Conservation (phyloP, 2,888 invertebrate species). For the Aspidiotus destructor region DNA sequence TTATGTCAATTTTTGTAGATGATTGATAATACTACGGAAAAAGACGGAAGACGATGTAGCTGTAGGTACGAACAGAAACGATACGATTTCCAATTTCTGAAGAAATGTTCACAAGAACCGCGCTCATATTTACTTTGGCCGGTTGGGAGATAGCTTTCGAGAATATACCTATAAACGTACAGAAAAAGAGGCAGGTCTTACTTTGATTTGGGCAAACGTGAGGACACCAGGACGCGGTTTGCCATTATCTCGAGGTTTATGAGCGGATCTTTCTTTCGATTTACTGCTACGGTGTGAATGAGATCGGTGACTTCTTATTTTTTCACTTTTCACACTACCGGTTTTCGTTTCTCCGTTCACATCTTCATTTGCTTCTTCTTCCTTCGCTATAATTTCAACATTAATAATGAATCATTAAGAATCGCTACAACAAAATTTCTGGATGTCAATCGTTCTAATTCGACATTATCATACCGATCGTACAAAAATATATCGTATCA, state of each 20-base stretch:
- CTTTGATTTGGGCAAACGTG: constrained; percentile 71
- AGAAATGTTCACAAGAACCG: no score
- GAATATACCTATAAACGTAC: neutral
- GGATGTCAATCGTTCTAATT: no score
- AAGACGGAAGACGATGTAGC: no score
- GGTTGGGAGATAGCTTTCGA: neutral
- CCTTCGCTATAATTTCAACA: constrained; percentile 1
- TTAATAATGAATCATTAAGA: neutral
- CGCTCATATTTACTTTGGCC: no score
- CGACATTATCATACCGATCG: no score
- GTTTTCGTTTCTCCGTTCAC: constrained; percentile 24
- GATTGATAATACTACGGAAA: no score
- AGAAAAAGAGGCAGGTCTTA: constrained; percentile 40
- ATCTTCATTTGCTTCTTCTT: constrained; percentile 13
- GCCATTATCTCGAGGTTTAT: constrained; percentile 8
- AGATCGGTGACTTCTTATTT: neutral
- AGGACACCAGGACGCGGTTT: constrained; percentile 49
- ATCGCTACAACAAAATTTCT: no score
- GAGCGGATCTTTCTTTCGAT: neutral
- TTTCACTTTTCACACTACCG: constrained; percentile 21
- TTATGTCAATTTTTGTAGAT: no score
- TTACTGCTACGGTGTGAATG: constrained; percentile 5
- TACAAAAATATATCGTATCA: no score
- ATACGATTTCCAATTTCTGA: no score
- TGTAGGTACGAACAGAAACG: no score